Evolutionary conservation across 2,888 invertebrate genomes (phyloP).

Genomic region (Clitarchus hookeri): DNA sequence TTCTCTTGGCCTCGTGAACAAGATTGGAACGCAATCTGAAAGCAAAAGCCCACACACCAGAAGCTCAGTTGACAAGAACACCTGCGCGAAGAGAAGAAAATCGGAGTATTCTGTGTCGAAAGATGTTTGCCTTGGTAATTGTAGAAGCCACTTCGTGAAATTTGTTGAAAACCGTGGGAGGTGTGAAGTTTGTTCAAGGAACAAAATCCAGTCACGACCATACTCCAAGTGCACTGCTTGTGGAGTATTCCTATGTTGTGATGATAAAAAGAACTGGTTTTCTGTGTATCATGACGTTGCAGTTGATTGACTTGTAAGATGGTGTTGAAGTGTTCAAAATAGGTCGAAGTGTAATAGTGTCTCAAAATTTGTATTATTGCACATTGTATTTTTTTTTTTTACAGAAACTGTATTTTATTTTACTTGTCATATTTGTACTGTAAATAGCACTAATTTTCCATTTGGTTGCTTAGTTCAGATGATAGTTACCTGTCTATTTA

Average conservation of each 20-base stretch:
- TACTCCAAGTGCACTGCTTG: slow-evolving; percentile 17
- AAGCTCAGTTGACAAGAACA: not conserved
- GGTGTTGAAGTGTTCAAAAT: not conserved
- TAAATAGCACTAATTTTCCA: not conserved
- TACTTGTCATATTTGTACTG: not conserved
- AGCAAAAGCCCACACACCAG: not conserved
- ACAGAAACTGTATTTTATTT: not conserved
- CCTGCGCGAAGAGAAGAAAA: not conserved
- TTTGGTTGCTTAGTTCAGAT: not conserved
- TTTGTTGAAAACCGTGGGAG: not conserved
- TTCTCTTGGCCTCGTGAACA: not conserved
- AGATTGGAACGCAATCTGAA: not conserved
- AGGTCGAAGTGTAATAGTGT: not conserved
- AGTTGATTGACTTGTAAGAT: not conserved
- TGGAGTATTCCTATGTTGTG: slow-evolving; percentile 5
- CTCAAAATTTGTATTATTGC: not conserved
- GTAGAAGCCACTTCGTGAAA: not conserved
- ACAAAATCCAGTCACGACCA: not conserved
- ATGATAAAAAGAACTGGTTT: slow-evolving; percentile 20
- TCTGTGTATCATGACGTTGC: slow-evolving; percentile 7
- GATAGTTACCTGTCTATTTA: not conserved
- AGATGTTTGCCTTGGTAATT: slow-evolving; percentile 11
- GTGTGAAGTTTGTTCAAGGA: slow-evolving; percentile 17
- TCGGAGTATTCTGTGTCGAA: not conserved
- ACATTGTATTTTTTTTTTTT: not conserved